Base-by-base conservation (phyloP, 2,113 vertebrate species). In the Spizaetus ornatus region DNA sequence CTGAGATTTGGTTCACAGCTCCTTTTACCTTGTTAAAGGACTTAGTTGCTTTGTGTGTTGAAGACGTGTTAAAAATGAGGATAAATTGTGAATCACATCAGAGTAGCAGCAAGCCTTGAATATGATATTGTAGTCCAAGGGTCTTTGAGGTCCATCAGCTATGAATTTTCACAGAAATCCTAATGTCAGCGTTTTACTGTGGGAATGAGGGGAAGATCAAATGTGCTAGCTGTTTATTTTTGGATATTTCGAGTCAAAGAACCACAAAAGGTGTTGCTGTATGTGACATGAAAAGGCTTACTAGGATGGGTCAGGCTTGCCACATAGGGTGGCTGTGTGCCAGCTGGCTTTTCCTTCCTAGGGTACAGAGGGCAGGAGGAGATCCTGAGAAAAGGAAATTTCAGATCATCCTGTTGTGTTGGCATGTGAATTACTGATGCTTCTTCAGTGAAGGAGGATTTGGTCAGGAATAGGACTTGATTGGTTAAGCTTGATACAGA, bases 261-360 rank as follows among this genome's bases (percentile, higher is more conserved):
- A 32, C 38, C 7, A 26, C 12, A 18, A 53, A 42, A 69, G 17
- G 52, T 1, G 0, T 87, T 48, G 18, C 34, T 29, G 38, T 40
- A 53, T 1, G 2, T 76, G 56, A 34, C 6, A 8, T 10, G n/a
- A 38, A n/a, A 45, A 73, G 43, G 8, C 38, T 79, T 16, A 16
- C 5, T 36, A 27, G 43, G 11, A 7, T 21, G 40, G 29, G 43
- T 25, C 53, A 45, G 65, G 20, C 15, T 67, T 77, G 25, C 52
- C 0, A 2, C 13, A 7, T 13, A 15, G 15, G 5, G 21, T 45
- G 50, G 26, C 40, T 73, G 5, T 0, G 0, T 89, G 62, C 71
- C 17, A 63, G 20, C 26, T 31, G 32, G 18, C 34, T 77, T 29
- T 36, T 53, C 74, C 47, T 86, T 58, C 25, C 15, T 40, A 36